These are phyloP conservation scores for Rousettus madagascariensis DNA, from an alignment of 2,797 vertebrate species.

Conservation along the genomic window DNA sequence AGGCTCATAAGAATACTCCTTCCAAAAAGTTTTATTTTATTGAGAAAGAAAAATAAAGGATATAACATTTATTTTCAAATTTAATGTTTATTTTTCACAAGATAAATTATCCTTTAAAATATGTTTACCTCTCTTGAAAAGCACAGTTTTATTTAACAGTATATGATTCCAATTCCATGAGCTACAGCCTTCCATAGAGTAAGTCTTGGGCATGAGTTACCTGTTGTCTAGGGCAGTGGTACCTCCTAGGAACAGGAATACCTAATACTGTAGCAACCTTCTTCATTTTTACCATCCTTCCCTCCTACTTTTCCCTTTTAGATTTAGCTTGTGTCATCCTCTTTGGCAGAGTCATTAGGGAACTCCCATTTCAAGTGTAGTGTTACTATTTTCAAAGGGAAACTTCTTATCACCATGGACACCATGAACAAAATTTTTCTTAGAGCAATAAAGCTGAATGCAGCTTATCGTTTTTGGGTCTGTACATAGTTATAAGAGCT, in stretches of 20 bases:
- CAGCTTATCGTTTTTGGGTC: background rate
- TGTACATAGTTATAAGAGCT: background rate
- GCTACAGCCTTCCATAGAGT: background rate
- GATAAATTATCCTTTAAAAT: background rate
- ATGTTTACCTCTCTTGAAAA: background rate
- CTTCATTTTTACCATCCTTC: background rate
- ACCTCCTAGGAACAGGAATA: background rate
- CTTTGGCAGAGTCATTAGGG: background rate
- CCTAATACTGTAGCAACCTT: accelerated
- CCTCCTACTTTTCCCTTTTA: background rate
- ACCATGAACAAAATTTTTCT: background rate
- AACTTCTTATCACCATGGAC: background rate
- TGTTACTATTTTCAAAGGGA: background rate
- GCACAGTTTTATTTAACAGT: background rate
- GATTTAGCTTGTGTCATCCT: background rate
- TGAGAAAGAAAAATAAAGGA: background rate
- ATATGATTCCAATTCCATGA: background rate
- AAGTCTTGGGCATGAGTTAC: background rate
- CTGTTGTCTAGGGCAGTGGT: background rate
- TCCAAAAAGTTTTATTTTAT: background rate
- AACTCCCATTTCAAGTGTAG: background rate
- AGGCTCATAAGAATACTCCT: background rate
- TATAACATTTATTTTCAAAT: background rate
- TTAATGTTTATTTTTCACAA: background rate
- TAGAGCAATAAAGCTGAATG: background rate